These are phyloP conservation scores for Poecilia picta DNA, from an alignment of 2,797 vertebrate genomes.

Conservation along the genomic window DNA sequence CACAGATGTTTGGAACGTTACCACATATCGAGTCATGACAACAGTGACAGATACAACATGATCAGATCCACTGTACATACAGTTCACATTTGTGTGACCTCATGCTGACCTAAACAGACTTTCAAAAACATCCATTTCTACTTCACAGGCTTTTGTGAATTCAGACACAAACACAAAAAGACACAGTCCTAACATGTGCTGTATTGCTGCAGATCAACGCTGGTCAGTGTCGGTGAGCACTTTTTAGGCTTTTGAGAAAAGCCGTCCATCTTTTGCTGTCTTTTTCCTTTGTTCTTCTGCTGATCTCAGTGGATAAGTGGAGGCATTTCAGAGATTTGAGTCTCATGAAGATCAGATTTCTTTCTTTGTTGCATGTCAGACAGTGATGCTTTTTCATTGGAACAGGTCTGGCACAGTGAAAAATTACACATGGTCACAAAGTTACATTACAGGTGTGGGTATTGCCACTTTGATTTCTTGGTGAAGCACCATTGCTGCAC, in stretches of 20 bases:
- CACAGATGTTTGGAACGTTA: constrained; percentile 58
- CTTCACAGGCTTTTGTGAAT: constrained; percentile 6
- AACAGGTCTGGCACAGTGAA: constrained; percentile 57
- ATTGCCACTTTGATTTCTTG: constrained; percentile 48
- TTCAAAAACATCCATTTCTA: constrained; percentile 25
- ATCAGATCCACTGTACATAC: constrained; percentile 44
- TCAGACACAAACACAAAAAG: constrained; percentile 20
- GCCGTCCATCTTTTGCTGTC: constrained; percentile 17
- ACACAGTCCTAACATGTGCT: constrained; percentile 10
- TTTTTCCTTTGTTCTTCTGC: constrained; percentile 9
- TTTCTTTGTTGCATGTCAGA: constrained; percentile 36
- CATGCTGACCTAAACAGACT: constrained; percentile 21
- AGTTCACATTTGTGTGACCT: constrained; percentile 36
- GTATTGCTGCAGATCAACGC: constrained; percentile 29
- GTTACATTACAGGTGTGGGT: constrained; percentile 56
- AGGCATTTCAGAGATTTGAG: constrained; percentile 27
- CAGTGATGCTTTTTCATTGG: constrained; percentile 33
- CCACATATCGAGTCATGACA: constrained; percentile 61
- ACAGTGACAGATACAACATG: constrained; percentile 49
- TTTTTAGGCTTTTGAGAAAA: constrained; percentile 30
- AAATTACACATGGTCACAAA: constrained; percentile 64
- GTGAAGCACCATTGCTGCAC: constrained; percentile 63
- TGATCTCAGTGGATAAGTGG: constrained; percentile 22
- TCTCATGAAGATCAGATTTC: constrained; percentile 21
- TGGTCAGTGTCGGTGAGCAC: constrained; percentile 24